Evolutionary conservation across 1,140 invertebrate species (phyloP), one percentile per base, ranked within the genome.

Genomic region (Melitaea cinxia): DNA sequence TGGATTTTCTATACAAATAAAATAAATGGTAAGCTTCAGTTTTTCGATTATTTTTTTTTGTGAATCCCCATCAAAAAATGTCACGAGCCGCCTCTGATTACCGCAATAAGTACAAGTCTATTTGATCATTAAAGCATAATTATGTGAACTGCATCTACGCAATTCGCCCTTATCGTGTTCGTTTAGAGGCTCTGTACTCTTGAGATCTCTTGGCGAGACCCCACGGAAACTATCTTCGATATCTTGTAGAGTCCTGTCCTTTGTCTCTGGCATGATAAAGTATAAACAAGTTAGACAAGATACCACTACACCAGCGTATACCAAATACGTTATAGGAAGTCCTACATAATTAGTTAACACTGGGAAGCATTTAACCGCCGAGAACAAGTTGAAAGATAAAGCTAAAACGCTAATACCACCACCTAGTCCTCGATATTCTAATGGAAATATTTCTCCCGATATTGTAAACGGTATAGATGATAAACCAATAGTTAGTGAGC

Each of bases 401-500:
- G 77, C 80, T 60, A 84, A 64, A 7, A 83, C 75, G 64, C 85
- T 83, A 0, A 89, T 80, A 19, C 87, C 85, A 26, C 86, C 80
- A 4, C 85, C 88, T n/a, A 89, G 75, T 10, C 82, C 85, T 39
- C 88, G 68, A 52, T 88, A 91, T 58, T 85, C 83, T 24, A 91
- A 69, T 0, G 88, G 82, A 66, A 91, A 91, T 35, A 91, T 83
- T 54, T 91, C 88, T 0, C 88, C 88, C 17, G 85, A 88, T 49
- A 91, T 71, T 6, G 88, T 76, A 53, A 88, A 91, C 3, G 88
- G 85, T 52, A 91, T 82, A 4, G 88, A 83, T 0, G 83, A 82
- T 58, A 91, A 85, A 12, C 88, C 88, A 7, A 88, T 69, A 10
- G 88, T 88, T 37, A 91, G 61, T 15, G 87, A 88, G 28, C 83